Conservation (phyloP, 2,797 vertebrate species). For the Danio aesculapii region DNA sequence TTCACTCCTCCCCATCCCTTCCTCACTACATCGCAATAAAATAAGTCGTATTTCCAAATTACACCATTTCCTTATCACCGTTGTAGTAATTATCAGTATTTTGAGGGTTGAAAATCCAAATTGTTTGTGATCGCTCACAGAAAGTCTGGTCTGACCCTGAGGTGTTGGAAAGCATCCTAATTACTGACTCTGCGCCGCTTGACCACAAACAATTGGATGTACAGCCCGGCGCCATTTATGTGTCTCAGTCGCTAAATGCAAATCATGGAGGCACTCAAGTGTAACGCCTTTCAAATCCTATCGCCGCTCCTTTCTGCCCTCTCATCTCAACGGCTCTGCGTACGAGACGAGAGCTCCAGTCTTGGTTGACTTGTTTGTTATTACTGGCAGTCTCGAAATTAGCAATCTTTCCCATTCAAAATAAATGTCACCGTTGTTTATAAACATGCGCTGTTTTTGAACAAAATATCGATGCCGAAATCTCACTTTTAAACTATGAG, state of each 20-base stretch:
- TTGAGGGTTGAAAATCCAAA: constrained; percentile 45
- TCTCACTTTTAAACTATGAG: constrained; percentile 8
- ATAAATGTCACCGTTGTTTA: constrained; percentile 76
- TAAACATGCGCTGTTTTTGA: constrained; percentile 83
- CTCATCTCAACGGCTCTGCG: constrained; percentile 30
- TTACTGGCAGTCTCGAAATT: constrained; percentile 64
- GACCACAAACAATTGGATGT: constrained; percentile 65
- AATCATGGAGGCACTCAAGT: constrained; percentile 79
- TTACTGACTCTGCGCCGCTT: constrained; percentile 52
- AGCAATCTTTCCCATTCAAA: constrained; percentile 61
- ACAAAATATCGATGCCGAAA: constrained; percentile 4
- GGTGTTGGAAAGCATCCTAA: constrained; percentile 59
- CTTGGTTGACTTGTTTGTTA: constrained; percentile 61
- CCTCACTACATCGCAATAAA: constrained; percentile 49
- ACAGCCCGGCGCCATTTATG: constrained; percentile 67
- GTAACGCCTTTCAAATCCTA: constrained; percentile 83
- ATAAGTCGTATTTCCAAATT: constrained; percentile 41
- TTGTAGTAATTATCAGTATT: constrained; percentile 52
- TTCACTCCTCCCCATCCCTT: constrained; percentile 47
- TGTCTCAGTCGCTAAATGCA: constrained; percentile 81
- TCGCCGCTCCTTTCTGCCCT: constrained; percentile 69
- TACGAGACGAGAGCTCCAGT: constrained; percentile 59
- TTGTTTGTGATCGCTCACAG: constrained; percentile 49
- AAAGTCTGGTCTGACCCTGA: constrained; percentile 56
- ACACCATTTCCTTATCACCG: constrained; percentile 46